phyloP scores from a whole-genome alignment of 2,888 invertebrate genomes.

The Eurytoma californica region DNA sequence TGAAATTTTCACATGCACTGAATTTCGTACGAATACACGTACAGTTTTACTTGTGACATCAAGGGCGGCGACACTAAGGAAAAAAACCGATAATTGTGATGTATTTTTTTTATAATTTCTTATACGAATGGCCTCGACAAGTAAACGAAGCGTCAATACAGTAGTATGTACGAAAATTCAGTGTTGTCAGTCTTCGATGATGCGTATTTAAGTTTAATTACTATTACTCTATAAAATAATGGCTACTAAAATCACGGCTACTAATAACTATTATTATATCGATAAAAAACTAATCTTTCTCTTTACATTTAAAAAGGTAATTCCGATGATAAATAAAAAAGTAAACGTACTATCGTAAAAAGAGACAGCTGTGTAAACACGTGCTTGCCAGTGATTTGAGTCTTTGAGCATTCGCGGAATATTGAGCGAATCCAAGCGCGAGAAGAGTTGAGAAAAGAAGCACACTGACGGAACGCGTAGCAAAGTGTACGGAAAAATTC shows the following conservation, averaged over 20 bases:
- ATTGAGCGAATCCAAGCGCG: conserved; percentile 52
- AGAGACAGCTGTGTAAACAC: conserved; percentile 57
- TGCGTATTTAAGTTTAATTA: conserved; percentile 60
- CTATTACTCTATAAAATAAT: conserved; percentile 55
- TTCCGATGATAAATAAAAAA: conserved; percentile 21
- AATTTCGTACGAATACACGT: conserved; percentile 27
- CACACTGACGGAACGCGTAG: conserved; percentile 56
- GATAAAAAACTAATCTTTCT: conserved; percentile 32
- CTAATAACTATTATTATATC: conserved; percentile 10
- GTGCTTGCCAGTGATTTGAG: conserved; percentile 73
- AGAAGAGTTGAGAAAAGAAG: conserved; percentile 21
- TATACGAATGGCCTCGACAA: conserved; percentile 25
- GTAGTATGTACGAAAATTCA: conserved; percentile 10
- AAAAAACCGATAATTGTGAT: conserved; percentile 56
- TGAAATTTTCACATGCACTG: conserved; percentile 24
- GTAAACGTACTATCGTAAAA: conserved; percentile 49
- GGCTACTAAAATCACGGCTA: conserved; percentile 47
- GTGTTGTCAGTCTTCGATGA: conserved; percentile 63
- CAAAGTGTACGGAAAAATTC: conserved; percentile 51
- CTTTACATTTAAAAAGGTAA: conserved; percentile 36
- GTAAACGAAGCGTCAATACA: not conserved
- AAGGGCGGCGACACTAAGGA: conserved; percentile 21
- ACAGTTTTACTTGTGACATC: conserved; percentile 36
- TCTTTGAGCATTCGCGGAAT: conserved; percentile 56
- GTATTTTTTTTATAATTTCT: conserved; percentile 59